Evolutionary conservation across 2,113 vertebrate species (phyloP).

Genomic region (Thamnaconus septentrionalis): DNA sequence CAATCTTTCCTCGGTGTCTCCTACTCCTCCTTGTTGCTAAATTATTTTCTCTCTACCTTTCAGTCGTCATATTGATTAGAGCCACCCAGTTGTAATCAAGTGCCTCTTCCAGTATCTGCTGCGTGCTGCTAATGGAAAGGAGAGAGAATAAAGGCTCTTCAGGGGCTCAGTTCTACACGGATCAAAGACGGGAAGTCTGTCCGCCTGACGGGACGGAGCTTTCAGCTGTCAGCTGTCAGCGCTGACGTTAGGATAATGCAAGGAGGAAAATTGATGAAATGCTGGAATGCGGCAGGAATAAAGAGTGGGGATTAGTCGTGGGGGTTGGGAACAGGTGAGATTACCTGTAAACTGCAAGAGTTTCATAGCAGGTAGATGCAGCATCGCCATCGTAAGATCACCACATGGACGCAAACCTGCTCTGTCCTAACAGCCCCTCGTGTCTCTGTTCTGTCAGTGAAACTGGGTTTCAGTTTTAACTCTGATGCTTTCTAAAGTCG

Average conservation of each 20-base stretch:
- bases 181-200: conserved; percentile 34
- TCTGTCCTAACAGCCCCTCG: too few relatives aligned
- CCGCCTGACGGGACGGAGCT: conserved; percentile 20
- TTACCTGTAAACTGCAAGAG: conserved; percentile 31
- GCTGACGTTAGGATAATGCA: conserved; percentile 21
- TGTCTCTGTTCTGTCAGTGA: too few relatives aligned
- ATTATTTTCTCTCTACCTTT: too few relatives aligned
- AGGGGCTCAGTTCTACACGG: conserved; percentile 33
- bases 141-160: conserved; percentile 7
- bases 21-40: too few relatives aligned
- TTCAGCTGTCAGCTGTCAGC: conserved; percentile 30
- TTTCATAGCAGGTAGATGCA: conserved; percentile 21
- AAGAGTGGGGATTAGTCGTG: conserved; percentile 31
- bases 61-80: background rate
- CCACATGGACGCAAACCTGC: too few relatives aligned
- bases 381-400: conserved; percentile 11
- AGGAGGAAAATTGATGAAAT: conserved; percentile 40
- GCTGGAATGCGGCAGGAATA: conserved; percentile 1
- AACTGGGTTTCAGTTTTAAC: too few relatives aligned
- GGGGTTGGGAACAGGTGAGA: conserved; percentile 13
- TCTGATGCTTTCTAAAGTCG: too few relatives aligned
- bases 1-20: too few relatives aligned
- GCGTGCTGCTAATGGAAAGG: conserved; percentile 14
- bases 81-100: background rate
- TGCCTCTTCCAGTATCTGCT: conserved; percentile 9